Conservation (phyloP, 2,888 invertebrate species). For the Terebella lapidaria region DNA sequence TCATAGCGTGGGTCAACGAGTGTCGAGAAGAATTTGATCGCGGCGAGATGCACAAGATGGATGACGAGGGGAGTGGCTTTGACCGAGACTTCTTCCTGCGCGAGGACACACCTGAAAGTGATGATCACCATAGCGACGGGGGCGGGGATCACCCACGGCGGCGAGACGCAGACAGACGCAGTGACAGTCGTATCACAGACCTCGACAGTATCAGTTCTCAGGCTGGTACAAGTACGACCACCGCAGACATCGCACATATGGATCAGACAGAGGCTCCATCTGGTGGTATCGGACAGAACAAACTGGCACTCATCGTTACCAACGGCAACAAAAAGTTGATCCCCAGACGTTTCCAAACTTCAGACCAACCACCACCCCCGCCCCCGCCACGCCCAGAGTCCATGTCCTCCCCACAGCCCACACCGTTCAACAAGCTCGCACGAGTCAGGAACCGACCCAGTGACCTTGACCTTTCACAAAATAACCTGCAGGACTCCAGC, state of each 20-base stretch:
- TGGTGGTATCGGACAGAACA: background rate
- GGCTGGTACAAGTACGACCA: background rate
- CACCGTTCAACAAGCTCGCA: background rate
- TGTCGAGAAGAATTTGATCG: conserved; percentile 17
- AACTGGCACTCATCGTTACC: background rate
- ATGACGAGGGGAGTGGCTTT: background rate
- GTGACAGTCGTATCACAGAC: conserved; percentile 1
- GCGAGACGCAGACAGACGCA: background rate
- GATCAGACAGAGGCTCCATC: background rate
- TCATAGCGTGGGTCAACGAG: conserved; percentile 28
- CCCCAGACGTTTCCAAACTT: too few relatives aligned
- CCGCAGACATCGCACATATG: background rate
- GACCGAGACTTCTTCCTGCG: background rate
- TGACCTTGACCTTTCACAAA: conserved; percentile 1
- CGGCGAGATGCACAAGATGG: background rate
- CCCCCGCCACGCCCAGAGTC: background rate
- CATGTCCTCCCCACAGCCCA: background rate
- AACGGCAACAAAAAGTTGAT: background rate
- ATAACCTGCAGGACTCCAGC: background rate
- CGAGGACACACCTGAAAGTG: background rate
- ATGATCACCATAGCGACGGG: background rate
- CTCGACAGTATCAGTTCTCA: conserved; percentile 2
- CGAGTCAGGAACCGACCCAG: background rate
- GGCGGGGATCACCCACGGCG: background rate
- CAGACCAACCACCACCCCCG: background rate